Evolutionary conservation across 2,888 invertebrate genomes (phyloP).

Genomic region (Neoitamus cyanurus): DNA sequence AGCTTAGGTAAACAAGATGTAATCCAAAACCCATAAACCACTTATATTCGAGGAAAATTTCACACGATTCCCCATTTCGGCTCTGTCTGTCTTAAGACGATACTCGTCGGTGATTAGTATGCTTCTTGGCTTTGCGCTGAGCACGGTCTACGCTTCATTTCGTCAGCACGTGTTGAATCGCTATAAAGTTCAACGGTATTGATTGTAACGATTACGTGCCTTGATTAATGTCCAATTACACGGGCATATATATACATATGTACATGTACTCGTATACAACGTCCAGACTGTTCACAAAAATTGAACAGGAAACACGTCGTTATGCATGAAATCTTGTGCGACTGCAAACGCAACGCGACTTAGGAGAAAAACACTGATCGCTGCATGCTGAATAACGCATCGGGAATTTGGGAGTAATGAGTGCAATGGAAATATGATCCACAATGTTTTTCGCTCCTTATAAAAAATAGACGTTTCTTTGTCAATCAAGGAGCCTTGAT

Average conservation of each 20-base stretch:
- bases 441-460: background rate
- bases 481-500: background rate
- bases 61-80: slow-evolving; percentile 20
- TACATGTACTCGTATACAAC: background rate
- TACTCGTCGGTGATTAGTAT: slow-evolving; percentile 8
- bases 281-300: slow-evolving; percentile 30
- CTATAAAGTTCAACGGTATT: slow-evolving; percentile 33
- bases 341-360: background rate
- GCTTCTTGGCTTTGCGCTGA: background rate
- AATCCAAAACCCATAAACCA: slow-evolving; percentile 1
- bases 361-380: background rate
- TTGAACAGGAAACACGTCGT: slow-evolving; percentile 25
- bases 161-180: slow-evolving; percentile 7
- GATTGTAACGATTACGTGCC: slow-evolving; percentile 31
- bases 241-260: background rate
- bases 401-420: background rate
- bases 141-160: slow-evolving; percentile 10
- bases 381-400: background rate
- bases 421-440: background rate
- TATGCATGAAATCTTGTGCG: slow-evolving; percentile 2
- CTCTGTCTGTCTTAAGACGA: background rate
- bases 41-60: slow-evolving; percentile 26
- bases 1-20: slow-evolving; percentile 15
- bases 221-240: slow-evolving; percentile 32
- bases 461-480: background rate